Percentiles rank a stretch among this genome's conserved stretches.
Conservation (phyloP, 2,888 invertebrate species). For the Zygogramma bicolorata region DNA sequence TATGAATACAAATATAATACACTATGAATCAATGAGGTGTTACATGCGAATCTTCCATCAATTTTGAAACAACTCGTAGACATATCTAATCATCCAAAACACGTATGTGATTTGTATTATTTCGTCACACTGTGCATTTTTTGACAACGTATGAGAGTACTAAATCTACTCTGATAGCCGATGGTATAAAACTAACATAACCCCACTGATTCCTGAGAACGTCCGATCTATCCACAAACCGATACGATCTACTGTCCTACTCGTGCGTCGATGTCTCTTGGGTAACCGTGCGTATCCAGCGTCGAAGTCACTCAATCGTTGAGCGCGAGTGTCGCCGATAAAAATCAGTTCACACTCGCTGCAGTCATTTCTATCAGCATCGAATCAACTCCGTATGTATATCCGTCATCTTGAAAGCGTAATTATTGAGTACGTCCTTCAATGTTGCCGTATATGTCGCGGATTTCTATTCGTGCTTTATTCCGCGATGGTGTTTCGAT, state of each 20-base stretch:
- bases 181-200: too few relatives aligned
- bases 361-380: constrained; percentile 10
- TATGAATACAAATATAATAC: too few relatives aligned
- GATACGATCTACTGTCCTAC: constrained; percentile 26
- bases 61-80: too few relatives aligned
- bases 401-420: constrained; percentile 5
- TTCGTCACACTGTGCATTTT: too few relatives aligned
- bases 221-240: background rate
- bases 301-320: constrained; percentile 30
- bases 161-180: too few relatives aligned
- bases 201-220: background rate
- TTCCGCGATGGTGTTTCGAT: background rate
- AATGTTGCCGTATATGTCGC: background rate
- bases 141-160: too few relatives aligned
- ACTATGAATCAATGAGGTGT: too few relatives aligned
- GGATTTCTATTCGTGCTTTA: constrained; percentile 10
- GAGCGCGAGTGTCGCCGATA: constrained; percentile 11
- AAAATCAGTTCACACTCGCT: constrained; percentile 30
- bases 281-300: constrained; percentile 29
- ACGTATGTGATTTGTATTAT: too few relatives aligned
- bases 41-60: too few relatives aligned
- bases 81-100: too few relatives aligned
- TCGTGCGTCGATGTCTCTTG: constrained; percentile 29
- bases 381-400: background rate
- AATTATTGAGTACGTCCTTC: constrained; percentile 6